These are phyloP conservation scores for Diarsia brunnea DNA, from an alignment of 2,888 invertebrate genomes.

Conservation along the genomic window DNA sequence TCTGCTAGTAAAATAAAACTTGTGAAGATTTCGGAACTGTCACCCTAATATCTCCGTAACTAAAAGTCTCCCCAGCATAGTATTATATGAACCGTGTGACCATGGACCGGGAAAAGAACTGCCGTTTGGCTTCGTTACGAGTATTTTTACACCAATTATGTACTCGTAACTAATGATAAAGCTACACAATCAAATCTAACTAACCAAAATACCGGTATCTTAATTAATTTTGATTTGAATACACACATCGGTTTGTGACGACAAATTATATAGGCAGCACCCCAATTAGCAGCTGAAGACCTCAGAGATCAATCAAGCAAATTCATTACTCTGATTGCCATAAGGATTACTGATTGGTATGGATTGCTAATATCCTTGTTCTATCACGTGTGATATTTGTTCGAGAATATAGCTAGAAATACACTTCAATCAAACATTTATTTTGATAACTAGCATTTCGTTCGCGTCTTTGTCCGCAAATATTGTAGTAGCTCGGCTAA, in stretches of 20 bases:
- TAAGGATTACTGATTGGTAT: constrained; percentile 18
- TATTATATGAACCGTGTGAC: too few relatives aligned
- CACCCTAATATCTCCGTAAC: too few relatives aligned
- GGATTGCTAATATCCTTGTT: constrained; percentile 15
- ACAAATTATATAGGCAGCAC: neutral
- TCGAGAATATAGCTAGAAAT: neutral
- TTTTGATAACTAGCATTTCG: too few relatives aligned
- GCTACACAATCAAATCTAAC: neutral
- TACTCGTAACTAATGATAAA: neutral
- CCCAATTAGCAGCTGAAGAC: constrained; percentile 37
- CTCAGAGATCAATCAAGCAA: constrained; percentile 41
- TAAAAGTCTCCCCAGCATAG: too few relatives aligned
- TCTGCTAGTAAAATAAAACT: too few relatives aligned
- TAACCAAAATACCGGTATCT: neutral
- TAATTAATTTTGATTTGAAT: constrained; percentile 13
- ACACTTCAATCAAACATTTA: neutral
- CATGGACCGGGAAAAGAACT: too few relatives aligned
- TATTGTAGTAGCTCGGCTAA: too few relatives aligned
- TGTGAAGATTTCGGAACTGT: too few relatives aligned
- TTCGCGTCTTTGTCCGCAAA: too few relatives aligned
- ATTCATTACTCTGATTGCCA: constrained; percentile 22
- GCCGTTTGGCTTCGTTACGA: too few relatives aligned
- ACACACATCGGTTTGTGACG: constrained; percentile 3
- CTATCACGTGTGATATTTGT: constrained; percentile 1
- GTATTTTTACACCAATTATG: too few relatives aligned